These are phyloP conservation scores for Onchidella celtica DNA, from an alignment of 2,888 invertebrate genomes.

Conservation along the genomic window DNA sequence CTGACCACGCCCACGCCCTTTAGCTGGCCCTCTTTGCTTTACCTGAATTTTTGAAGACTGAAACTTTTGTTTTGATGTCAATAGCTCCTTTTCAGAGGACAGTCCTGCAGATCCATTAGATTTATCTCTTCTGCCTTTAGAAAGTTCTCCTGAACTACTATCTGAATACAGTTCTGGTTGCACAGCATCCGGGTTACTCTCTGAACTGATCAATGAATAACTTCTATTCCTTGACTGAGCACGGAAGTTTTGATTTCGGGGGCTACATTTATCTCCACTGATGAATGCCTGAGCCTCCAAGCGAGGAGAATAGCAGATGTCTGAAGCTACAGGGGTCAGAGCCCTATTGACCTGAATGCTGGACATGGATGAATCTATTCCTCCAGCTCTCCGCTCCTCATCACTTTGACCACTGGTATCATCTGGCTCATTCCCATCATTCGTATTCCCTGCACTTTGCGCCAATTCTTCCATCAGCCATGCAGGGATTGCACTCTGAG, in stretches of 20 bases:
- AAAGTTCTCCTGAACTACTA: conserved; percentile 61
- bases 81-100: not conserved
- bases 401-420: conserved; percentile 71
- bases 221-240: conserved; percentile 27
- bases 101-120: not conserved
- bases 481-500: conserved; percentile 72
- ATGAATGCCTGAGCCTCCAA: conserved; percentile 29
- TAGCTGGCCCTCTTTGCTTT: not conserved
- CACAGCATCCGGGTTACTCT: conserved; percentile 65
- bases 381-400: conserved; percentile 57
- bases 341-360: conserved; percentile 75
- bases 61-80: not conserved
- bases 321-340: conserved; percentile 56
- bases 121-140: conserved; percentile 2
- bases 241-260: conserved; percentile 11
- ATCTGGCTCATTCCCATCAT: conserved; percentile 72
- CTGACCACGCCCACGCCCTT: not conserved
- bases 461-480: conserved; percentile 77
- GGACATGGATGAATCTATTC: conserved; percentile 72
- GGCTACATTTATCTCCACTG: conserved; percentile 40
- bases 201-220: conserved; percentile 63
- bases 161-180: conserved; percentile 64
- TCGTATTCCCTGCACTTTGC: conserved; percentile 57
- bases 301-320: not conserved
- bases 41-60: not conserved